Base-by-base conservation (phyloP, 1,140 invertebrate species). In the Cyclargus thomasi region DNA sequence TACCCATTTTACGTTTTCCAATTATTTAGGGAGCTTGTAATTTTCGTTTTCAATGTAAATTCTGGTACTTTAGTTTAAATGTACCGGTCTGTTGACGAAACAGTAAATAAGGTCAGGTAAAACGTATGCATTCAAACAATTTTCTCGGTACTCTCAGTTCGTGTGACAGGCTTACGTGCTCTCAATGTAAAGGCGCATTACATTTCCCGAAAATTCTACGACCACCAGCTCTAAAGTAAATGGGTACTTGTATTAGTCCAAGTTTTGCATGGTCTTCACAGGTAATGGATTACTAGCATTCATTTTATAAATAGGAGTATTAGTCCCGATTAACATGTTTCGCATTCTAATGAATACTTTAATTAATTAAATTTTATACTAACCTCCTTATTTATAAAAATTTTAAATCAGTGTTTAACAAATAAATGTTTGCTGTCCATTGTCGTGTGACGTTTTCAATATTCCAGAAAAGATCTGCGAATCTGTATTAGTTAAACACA, bases 131-230 rank as follows among this genome's bases (percentile, higher is more conserved):
- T 20, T 20, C 53, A 55, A 55, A 55, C 53, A 55, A 20, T 55
- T 55, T 55, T 55, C 53, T 18, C 53, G 53, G 53, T 55, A n/a
- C 53, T 55, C 17, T 55, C 53, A 18, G n/a, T 55, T 8, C n/a
- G 18, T 55, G 53, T 55, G 11, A 55, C 53, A 18, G 18, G 53
- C 18, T 55, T 20, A 20, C n/a, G 53, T 55, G n/a, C n/a, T 55
- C 18, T 55, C 53, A 55, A 55, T 55, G 53, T n/a, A 55, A 55
- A 55, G 53, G n/a, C 17, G 53, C 18, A 47, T 47, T 47, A 47
- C 39, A 47, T 47, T 47, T 47, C 14, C 39, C 2, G 10, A 8
- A 14, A 47, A 47, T 11, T 11, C 39, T 11, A 11, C 39, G 10
- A 47, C 8, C 39, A 47, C 39, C 14, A 47, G 39, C 39, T 47